Conservation (phyloP, 2,888 invertebrate species). For the Hypselothyrea guttata region DNA sequence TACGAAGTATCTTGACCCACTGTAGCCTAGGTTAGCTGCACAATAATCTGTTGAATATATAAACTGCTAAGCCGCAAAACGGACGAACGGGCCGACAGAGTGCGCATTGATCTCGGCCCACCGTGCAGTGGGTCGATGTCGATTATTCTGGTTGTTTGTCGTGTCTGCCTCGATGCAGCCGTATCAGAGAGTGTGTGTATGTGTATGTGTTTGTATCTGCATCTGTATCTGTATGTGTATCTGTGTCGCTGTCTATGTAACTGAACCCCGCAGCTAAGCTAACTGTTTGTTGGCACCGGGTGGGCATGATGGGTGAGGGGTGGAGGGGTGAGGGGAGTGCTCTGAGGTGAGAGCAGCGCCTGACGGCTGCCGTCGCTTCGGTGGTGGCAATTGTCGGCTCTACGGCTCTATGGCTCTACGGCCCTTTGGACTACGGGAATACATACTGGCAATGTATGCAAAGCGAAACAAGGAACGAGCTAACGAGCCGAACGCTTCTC, state of each 20-base stretch:
- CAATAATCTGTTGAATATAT: constrained; percentile 55
- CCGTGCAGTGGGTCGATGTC: constrained; percentile 77
- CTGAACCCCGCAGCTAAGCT: constrained; percentile 33
- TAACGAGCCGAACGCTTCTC: constrained; percentile 66
- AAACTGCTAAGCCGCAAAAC: constrained; percentile 21
- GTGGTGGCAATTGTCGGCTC: constrained; percentile 74
- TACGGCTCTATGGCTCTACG: constrained; percentile 32
- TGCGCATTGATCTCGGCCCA: constrained; percentile 47
- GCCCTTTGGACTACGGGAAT: constrained; percentile 23
- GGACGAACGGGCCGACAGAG: constrained; percentile 40
- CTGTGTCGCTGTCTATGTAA: constrained; percentile 20
- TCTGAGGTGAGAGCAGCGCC: constrained; percentile 49
- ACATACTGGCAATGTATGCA: constrained; percentile 49
- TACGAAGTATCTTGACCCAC: constrained; percentile 20
- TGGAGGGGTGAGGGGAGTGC: constrained; percentile 33
- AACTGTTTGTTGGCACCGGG: constrained; percentile 63
- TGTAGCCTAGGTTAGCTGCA: constrained; percentile 16
- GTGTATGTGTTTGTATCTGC: constrained; percentile 1
- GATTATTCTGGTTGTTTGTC: constrained; percentile 77
- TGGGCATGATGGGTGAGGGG: too few species aligned
- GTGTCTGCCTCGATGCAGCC: constrained; percentile 40
- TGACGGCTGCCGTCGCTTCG: constrained; percentile 57
- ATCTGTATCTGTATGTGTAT: constrained; percentile 19
- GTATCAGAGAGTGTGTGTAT: too few species aligned
- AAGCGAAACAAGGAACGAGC: constrained; percentile 63